Base-by-base conservation (phyloP, 2,888 invertebrate genomes). In the Azorinus chamasolen region DNA sequence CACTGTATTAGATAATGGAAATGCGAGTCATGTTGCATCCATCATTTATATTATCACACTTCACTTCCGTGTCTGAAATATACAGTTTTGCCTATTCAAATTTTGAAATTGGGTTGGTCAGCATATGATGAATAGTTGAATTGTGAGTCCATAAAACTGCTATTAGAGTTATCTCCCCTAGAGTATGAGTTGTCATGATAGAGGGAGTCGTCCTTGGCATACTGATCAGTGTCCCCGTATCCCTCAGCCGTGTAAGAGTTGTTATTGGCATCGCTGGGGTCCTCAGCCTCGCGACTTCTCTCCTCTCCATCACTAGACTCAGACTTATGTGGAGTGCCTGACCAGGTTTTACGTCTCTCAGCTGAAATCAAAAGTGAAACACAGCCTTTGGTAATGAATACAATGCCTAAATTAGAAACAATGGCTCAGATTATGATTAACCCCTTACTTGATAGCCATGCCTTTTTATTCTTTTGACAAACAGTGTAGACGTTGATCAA, bases 271-370 rank as follows among this genome's bases (percentile, higher is more conserved):
- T 76, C 69, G 8, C 59, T 61, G 27, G 57, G 62, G 32, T 57
- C 75, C 18, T 71, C 63, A 8, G 32, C 48, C 8, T 66, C 59
- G 8, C 10, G 22, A 22, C 24, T 39, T 18, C 53, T 59, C 50
- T 57, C 68, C 14, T 77, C 63, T 37, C 45, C 27, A 16, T 57
- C 53, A 27, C 20, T 62, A n/a, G 20, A 32, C n/a, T 37, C 22
- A 50, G 50, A 22, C 14, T 63, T 53, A 25, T 83, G 62, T 5
- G 83, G 81, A 12, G 83, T 72, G n/a, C 90, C 90, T 20, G 90
- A 89, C 90, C 90, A 90, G 0, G 90, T 90, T 66, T 90, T 89
- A 46, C 90, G 69, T 73, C 90, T 75, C 48, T 87, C 87, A 64
- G 88, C 90, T 90, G 80, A 39, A 77, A 85, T 62, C 20, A 25